Base-by-base conservation (phyloP, 1,140 invertebrate species). In the Drosophila ohnishii region DNA sequence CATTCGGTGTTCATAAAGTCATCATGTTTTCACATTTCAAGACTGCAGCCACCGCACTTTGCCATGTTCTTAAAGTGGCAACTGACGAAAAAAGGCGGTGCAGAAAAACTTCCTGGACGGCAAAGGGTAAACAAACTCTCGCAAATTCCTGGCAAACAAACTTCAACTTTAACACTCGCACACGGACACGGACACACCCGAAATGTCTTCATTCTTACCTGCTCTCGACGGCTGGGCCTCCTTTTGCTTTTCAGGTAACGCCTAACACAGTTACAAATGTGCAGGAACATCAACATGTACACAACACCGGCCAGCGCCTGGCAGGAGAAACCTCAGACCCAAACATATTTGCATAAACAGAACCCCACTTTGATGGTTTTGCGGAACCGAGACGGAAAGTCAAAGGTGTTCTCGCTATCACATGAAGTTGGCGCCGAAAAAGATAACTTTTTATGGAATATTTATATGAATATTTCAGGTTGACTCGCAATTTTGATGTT, bases 261-360 rank as follows among this genome's bases (percentile, higher is more conserved):
- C 72, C 73, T 45, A 64, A 65, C 67, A 73, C 74, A 82, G 79
- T 59, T 60, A 77, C 78, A 77, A 81, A 58, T 71, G 67, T 58
- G 51, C 67, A 35, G 44, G 30, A 25, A 69, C 64, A 80, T 63
- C 71, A 75, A 70, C 63, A 70, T 50, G 13, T 28, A 63, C 47
- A 25, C 71, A 63, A 59, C 65, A 9, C 22, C 22, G 44, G 57
- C 44, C 34, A 47, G 37, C 64, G 30, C 11, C 42, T 16, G 42
- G 71, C 58, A 76, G 72, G 75, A 63, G 66, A 78, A 78, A 78
- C 75, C 39, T 53, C 58, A 60, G 61, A 67, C 79, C 69, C 64
- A 64, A 80, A 83, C 75, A 82, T 83, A 82, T 82, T 82, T 82
- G 76, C 79, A 82, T 82, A 82, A 82, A 83, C 80, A 78, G 67